Base-by-base conservation (phyloP, 2,113 vertebrate genomes). In the Phaethornis superciliosus region DNA sequence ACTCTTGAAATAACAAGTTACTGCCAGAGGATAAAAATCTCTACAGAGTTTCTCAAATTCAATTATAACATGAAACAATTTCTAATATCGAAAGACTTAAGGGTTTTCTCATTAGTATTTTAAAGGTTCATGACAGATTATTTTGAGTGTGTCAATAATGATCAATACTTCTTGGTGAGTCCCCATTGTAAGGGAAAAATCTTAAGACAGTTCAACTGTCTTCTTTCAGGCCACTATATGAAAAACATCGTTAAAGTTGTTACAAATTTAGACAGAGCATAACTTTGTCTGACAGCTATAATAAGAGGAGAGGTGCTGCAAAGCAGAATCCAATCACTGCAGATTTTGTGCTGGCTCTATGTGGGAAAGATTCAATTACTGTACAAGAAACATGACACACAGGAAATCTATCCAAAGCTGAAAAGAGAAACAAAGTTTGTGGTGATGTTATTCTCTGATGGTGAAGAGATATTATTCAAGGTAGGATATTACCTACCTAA, bases 31-130 rank as follows among this genome's bases (percentile, higher is more conserved):
- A 94, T 91, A 94, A 87, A 94, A 95, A 94, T 88, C 88, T 95
- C 91, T 88, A 88, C 78, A 92, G 75, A 85, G 75, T 51, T 95
- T 96, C 95, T 95, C 92, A 96, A 88, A 92, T 96, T 97, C 90
- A 96, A 93, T 97, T 96, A 95, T 80, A 78, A 76, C 56, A 87
- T 59, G 44, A 89, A 96, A 65, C 62, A 92, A 93, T 77, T 75
- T 79, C 44, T 84, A 72, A 79, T 85, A 84, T 79, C 78, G 89
- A 79, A 95, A 86, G 62, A 85, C 71, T 92, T 35, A 23, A 82
- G 85, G 85, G 67, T 77, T 92, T 94, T 85, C 81, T 93, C 58
- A 71, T 95, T 70, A 92, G 60, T 85, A 74, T 85, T 95, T 93
- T 77, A 89, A 82, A 94, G 78, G 37, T 71, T 44, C 30, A n/a